Base-by-base conservation (phyloP, 2,888 invertebrate species). In the Dicyrtomina minuta region DNA sequence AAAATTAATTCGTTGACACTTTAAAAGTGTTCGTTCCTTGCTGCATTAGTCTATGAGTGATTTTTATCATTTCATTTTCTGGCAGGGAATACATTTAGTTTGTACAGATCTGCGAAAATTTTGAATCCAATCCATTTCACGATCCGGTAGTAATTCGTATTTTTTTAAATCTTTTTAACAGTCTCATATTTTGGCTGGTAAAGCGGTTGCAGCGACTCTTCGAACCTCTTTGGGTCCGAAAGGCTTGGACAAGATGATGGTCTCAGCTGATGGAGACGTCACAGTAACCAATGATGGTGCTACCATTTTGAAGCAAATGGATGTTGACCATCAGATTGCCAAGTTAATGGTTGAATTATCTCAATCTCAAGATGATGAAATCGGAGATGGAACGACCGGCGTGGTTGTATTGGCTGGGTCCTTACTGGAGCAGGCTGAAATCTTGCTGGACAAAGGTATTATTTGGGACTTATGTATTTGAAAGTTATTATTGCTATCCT, bases 231-330 rank as follows among this genome's bases (percentile, higher is more conserved):
- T 99, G 59, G 99, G 99, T 0, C 99, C 99, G 0, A 94, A 96
- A 79, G 94, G 99, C 22, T 84, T 99, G 72, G 99, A 99, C 83
- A 99, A 99, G 84, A 90, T 99, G 87, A 90, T 99, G 90, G 94
- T 99, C 1, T 93, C 93, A 12, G 85, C 92, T 0, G 99, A 99
- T 82, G 99, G 98, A 33, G 98, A 99, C 79, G 91, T 99, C 1
- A 96, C 95, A 0, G 92, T 97, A 49, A 99, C 98, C 55, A 99
- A 99, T 81, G 99, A 99, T 84, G 99, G 98, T 26, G 98, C 98
- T n/a, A 99, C 99, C 1, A 99, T 99, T 80, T 86, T 99, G 77
- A 94, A 96, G 83, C 87, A 93, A 84, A 99, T 99, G 98, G 98
- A 99, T 82, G 95, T 99, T 6, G 96, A 98, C 33, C 97, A 99